Evolutionary conservation across 2,113 vertebrate genomes (phyloP).

Genomic region (Tringa solitaria): DNA sequence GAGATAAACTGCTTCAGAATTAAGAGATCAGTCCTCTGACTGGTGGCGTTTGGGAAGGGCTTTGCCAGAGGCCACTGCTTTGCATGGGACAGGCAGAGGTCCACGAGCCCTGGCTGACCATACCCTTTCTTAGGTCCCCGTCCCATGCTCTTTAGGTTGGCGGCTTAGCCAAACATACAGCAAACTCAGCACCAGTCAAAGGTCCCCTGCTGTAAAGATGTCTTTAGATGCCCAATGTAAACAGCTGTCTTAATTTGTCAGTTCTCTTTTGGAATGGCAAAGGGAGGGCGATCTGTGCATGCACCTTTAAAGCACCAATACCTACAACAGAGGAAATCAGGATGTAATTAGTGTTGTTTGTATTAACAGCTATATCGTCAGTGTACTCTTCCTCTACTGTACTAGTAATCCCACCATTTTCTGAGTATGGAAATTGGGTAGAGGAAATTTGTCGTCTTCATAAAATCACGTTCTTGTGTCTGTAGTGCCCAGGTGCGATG

Average conservation of each 20-base stretch:
- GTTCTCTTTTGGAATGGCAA: background rate
- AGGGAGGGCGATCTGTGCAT: background rate
- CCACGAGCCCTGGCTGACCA: background rate
- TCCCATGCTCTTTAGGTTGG: background rate
- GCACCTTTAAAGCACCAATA: background rate
- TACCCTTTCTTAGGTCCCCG: background rate
- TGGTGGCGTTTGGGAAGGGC: background rate
- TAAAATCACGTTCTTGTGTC: background rate
- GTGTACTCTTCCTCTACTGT: background rate
- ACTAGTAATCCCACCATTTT: background rate
- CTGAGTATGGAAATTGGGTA: background rate
- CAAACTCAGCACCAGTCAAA: background rate
- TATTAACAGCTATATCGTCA: background rate
- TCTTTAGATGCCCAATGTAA: background rate
- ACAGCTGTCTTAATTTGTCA: background rate
- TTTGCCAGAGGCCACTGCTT: background rate
- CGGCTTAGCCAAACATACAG: background rate
- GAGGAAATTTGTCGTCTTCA: background rate
- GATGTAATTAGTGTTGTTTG: background rate
- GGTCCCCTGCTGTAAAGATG: background rate
- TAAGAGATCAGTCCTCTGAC: background rate
- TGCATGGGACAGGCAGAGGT: background rate
- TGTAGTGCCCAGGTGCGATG: background rate
- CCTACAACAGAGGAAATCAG: background rate
- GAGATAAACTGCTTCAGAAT: background rate